Conservation (phyloP, 2,888 invertebrate species). For the Isoperla grammatica region DNA sequence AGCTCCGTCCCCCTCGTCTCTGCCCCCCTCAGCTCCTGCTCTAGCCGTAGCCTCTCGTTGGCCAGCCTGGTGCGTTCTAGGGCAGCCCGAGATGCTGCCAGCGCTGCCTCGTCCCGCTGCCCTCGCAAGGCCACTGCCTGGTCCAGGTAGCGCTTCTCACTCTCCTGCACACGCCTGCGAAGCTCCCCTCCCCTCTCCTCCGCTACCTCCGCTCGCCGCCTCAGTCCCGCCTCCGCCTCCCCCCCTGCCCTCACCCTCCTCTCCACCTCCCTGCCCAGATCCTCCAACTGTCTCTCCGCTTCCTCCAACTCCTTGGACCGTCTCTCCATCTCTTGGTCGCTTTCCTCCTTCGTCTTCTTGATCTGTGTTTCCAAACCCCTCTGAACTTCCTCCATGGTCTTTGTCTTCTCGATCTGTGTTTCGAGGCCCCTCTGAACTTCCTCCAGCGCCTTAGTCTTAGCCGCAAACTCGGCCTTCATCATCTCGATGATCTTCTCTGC, state of each 20-base stretch:
- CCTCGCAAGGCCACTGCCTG: no score
- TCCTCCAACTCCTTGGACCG: conserved; percentile 41
- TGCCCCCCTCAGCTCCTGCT: conserved; percentile 54
- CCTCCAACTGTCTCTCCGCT: conserved; percentile 48
- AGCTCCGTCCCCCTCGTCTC: conserved; percentile 33
- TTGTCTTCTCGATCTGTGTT: conserved; percentile 24
- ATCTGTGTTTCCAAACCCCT: conserved; percentile 11
- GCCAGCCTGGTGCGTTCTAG: conserved; percentile 67
- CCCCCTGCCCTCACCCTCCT: conserved; percentile 45
- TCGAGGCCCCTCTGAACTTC: conserved; percentile 13
- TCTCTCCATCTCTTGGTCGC: conserved; percentile 32
- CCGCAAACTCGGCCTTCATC: neutral
- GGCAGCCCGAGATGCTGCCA: conserved; percentile 68
- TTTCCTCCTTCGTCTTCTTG: conserved; percentile 33
- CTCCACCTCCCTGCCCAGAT: conserved; percentile 50
- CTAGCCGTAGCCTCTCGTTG: conserved; percentile 62
- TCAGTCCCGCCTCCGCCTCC: conserved; percentile 20
- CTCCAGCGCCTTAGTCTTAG: neutral
- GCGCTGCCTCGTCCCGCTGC: conserved; percentile 63
- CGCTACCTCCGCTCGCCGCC: conserved; percentile 33
- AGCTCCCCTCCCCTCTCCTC: conserved; percentile 40
- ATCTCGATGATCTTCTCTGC: conserved; percentile 1
- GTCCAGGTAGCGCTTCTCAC: conserved; percentile 49
- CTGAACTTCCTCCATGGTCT: conserved; percentile 29
- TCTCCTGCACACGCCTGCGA: neutral